Evolutionary conservation across 1,140 invertebrate genomes (phyloP), one percentile per base, ranked within the genome.

Genomic region (Papilio polyxenes): DNA sequence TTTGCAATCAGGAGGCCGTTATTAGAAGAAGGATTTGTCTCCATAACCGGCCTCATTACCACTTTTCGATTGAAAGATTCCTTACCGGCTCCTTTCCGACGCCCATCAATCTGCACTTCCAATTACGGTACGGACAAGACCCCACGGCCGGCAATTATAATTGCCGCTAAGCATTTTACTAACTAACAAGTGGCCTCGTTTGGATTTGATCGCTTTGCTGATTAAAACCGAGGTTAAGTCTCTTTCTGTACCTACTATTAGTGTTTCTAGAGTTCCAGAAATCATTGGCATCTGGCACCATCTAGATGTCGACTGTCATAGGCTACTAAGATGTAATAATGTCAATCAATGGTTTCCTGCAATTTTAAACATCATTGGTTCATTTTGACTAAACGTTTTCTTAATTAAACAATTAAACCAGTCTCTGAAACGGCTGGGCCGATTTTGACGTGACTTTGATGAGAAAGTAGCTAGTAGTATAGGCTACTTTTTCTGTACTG

Each of bases 31-130:
- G 82, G 49, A 53, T 72, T 69, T 59, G 44, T 51, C 75, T 51
- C 75, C 23, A 83, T 85, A 83, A 82, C 82, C 81, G 82, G 56
- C 0, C 82, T 83, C 85, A 86, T 86, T 86, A 83, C 81, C 83
- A 86, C 83, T 80, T 49, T 80, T 83, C 85, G 82, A 86, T 86
- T 86, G 80, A 86, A 76, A 82, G 81, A 86, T 86, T 86, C 85
- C 81, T 53, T 59, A 62, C 49, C 75, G 44, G 49, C 75, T 75
- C 44, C 74, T 53, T 77, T 51, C 77, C 78, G 49, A 81, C 69
- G 56, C 44, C 44, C 75, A 82, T 86, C 85, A 86, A 83, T 85
- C 81, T 75, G 59, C 20, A 23, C 75, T 75, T 53, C 80, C 85
- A 86, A 85, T 86, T 83, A 84, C 82, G 78, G 75, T 49, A 31